Evolutionary conservation across 2,113 vertebrate species (phyloP).

Genomic region (Arvicanthis niloticus): DNA sequence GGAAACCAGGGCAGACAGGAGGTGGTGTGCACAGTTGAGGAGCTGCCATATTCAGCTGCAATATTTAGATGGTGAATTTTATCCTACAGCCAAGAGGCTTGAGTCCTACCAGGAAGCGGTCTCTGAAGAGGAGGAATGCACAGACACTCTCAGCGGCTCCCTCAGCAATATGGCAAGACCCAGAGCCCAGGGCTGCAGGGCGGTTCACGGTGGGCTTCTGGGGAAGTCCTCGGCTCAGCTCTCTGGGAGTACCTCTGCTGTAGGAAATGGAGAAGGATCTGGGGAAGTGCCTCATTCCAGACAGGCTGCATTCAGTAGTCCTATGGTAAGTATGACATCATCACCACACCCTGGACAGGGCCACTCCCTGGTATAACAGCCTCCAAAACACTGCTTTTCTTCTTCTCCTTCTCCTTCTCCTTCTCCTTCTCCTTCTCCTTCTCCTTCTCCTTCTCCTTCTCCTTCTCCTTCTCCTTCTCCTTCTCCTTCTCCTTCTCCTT

Average conservation of each 20-base stretch:
- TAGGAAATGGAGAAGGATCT: slow-evolving; percentile 75
- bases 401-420: no score
- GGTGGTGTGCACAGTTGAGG: not conserved
- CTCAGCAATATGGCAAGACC: slow-evolving; percentile 73
- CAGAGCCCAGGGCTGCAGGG: slow-evolving; percentile 83
- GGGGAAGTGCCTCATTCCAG: slow-evolving; percentile 65
- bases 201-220: slow-evolving; percentile 80
- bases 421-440: no score
- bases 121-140: slow-evolving; percentile 77
- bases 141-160: slow-evolving; percentile 69
- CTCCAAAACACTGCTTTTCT: not conserved
- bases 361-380: not conserved
- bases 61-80: slow-evolving; percentile 45
- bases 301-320: slow-evolving; percentile 93
- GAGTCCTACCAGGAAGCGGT: slow-evolving; percentile 90
- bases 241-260: slow-evolving; percentile 76
- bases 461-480: no score
- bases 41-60: not conserved
- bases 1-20: not conserved
- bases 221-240: slow-evolving; percentile 86
- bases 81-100: slow-evolving; percentile 88
- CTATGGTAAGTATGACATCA: slow-evolving; percentile 89
- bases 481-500: no score
- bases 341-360: not conserved
- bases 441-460: no score